Evolutionary conservation across 2,113 vertebrate species (phyloP).

Genomic region (Nannospalax galili): DNA sequence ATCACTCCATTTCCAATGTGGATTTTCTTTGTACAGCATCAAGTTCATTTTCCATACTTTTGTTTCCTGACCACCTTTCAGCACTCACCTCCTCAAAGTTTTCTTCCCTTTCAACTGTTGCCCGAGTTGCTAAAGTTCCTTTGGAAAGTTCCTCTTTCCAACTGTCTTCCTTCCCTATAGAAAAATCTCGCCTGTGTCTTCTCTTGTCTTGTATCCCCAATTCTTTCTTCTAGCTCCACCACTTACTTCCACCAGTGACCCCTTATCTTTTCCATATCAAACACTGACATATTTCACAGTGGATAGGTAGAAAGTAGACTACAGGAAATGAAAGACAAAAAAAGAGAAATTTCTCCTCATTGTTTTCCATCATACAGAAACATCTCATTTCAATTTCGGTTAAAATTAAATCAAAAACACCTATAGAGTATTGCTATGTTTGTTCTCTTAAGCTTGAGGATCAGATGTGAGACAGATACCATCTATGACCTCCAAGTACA

Average conservation of each 20-base stretch:
- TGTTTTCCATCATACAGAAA: neutral
- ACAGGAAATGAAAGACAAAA: neutral
- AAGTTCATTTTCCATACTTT: neutral
- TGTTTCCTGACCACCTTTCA: neutral
- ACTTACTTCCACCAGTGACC: no score
- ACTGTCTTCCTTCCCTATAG: neutral
- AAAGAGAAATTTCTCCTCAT: no score
- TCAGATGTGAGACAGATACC: neutral
- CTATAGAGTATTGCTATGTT: no score
- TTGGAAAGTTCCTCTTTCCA: neutral
- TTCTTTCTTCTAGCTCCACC: no score
- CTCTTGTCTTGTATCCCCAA: neutral
- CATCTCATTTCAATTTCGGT: neutral
- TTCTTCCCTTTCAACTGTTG: neutral
- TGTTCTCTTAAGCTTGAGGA: neutral
- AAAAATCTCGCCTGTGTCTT: neutral
- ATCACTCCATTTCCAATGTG: neutral
- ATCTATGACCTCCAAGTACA: neutral
- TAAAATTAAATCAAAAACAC: conserved; percentile 8
- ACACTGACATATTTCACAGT: neutral
- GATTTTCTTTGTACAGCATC: neutral
- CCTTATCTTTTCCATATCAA: neutral
- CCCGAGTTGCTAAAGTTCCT: neutral
- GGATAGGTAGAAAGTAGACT: neutral
- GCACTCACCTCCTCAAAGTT: neutral